phyloP scores from a whole-genome alignment of 2,888 invertebrate genomes.

The Cerceris ruficornis region DNA sequence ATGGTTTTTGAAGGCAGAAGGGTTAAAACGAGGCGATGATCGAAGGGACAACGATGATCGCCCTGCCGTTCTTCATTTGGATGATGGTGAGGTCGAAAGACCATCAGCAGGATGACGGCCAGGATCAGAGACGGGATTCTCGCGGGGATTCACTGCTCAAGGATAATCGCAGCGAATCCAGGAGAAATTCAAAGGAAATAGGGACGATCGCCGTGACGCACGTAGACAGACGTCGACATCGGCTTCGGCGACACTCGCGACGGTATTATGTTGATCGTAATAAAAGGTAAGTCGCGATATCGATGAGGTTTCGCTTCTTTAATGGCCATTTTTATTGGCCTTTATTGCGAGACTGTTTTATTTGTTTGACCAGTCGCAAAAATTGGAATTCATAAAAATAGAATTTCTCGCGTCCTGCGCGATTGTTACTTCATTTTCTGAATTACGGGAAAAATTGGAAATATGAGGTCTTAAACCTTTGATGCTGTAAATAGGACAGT shows the following conservation, averaged over 20 bases:
- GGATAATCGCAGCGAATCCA: conserved; percentile 59
- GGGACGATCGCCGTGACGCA: conserved; percentile 55
- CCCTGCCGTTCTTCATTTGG: conserved; percentile 74
- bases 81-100: conserved; percentile 65
- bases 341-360: too few relatives aligned
- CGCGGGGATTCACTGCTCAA: conserved; percentile 57
- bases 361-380: too few relatives aligned
- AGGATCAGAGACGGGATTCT: conserved; percentile 62
- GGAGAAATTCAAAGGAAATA: conserved; percentile 58
- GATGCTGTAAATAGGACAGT: too few relatives aligned
- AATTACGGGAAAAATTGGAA: too few relatives aligned
- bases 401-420: too few relatives aligned
- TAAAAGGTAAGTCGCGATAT: conserved; percentile 70
- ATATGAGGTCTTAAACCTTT: too few relatives aligned
- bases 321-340: too few relatives aligned
- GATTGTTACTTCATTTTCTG: too few relatives aligned
- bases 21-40: conserved; percentile 33
- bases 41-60: conserved; percentile 68
- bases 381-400: too few relatives aligned
- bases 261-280: conserved; percentile 74
- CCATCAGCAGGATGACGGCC: conserved; percentile 34
- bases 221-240: conserved; percentile 68
- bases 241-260: conserved; percentile 72
- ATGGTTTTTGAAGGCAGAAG: neutral
- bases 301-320: neutral